Base-by-base conservation (phyloP, 2,797 vertebrate genomes). In the Parambassis ranga region DNA sequence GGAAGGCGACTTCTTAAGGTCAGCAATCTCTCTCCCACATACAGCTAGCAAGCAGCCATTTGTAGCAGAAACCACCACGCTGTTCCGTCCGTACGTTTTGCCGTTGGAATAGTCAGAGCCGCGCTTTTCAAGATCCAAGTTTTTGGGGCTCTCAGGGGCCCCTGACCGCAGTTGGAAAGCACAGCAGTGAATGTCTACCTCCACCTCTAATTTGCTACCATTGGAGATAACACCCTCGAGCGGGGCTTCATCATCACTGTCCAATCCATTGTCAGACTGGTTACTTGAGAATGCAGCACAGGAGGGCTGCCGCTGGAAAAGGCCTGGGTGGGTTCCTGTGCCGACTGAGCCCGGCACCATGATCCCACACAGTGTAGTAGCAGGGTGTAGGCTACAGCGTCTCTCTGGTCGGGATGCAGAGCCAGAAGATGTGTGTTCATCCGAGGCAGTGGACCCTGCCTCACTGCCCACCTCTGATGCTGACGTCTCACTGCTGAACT, bases 131-230 rank as follows among this genome's bases (percentile, higher is more conserved):
- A 71, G 58, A 13, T 86, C 77, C 3, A 49, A 52, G 51, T 92
- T 87, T 23, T 81, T 88, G 22, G 83, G 75, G 59, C 72, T 84
- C 24, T 91, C 87, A 0, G 70, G 67, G 33, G 89, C 82, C 20
- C 78, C 88, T 9, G 94, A 93, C 1, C 92, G 90, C 9, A 92
- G 89, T 38, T 94, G 94, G 65, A 95, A 96, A 87, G 93, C 93
- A 75, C 95, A 96, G 90, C 96, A 98, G 73, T 99, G 97, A 75
- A 99, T 98, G 76, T 99, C 97, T 9, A 97, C 97, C 76, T 98
- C 97, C 2, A 99, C 97, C 78, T 99, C 97, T 16, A 98, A 89
- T 84, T 92, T 96, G 69, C 96, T 98, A 70, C 96, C 96, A 0
- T 97, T 98, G 44, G 93, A 95, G 68, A 97, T 96, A 32, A 98